Conservation (phyloP, 2,797 vertebrate genomes). For the Heterohyrax brucei region DNA sequence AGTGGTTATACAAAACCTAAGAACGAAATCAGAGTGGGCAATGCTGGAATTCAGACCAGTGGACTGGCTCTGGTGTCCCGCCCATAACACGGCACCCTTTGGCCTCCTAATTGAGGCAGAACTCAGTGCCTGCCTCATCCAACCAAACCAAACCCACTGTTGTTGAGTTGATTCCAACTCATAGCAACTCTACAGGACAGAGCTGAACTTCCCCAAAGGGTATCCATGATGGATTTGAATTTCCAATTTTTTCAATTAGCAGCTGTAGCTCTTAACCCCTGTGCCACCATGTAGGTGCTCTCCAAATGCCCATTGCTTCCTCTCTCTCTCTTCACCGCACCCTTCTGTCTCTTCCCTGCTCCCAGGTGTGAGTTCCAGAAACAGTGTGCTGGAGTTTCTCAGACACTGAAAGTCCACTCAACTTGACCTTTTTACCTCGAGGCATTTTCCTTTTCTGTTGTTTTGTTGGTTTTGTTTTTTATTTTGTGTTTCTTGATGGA, state of each 20-base stretch:
- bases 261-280: no score
- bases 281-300: not conserved
- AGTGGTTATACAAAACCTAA: not conserved
- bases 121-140: no score
- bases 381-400: not conserved
- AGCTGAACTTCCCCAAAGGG: no score
- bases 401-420: fast-evolving
- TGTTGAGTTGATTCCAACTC: no score
- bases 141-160: no score
- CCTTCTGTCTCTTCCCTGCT: fast-evolving
- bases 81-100: not conserved
- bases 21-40: not conserved
- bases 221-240: no score
- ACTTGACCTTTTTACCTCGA: not conserved
- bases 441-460: conserved; percentile 15
- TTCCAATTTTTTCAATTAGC: no score
- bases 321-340: not conserved
- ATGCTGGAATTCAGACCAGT: not conserved
- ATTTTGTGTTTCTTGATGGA: not conserved
- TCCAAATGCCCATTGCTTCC: not conserved
- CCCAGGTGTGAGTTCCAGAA: not conserved
- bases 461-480: not conserved
- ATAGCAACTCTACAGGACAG: no score
- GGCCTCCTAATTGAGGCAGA: not conserved
- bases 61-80: not conserved